Percentiles rank a stretch among this genome's conserved stretches.
These are phyloP conservation scores for Dromiciops gliroides DNA, from an alignment of 2,113 vertebrate genomes.

Conservation along the genomic window DNA sequence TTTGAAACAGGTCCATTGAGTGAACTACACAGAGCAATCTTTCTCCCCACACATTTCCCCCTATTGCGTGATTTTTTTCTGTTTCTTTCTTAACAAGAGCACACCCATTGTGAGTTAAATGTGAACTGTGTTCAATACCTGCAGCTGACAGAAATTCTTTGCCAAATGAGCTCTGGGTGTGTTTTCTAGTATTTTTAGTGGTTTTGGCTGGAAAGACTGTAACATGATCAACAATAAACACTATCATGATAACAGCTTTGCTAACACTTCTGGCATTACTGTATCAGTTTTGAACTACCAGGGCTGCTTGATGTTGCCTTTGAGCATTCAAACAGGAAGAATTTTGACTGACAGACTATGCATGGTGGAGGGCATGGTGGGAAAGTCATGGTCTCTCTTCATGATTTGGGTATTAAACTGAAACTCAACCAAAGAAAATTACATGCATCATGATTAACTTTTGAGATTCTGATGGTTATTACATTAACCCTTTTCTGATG, in stretches of 20 bases:
- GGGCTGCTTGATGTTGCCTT: conserved; percentile 82
- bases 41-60: background rate
- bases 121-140: conserved; percentile 54
- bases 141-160: conserved; percentile 41
- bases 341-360: conserved; percentile 71
- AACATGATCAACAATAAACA: conserved; percentile 79
- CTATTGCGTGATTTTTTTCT: conserved; percentile 56
- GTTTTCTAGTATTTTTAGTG: conserved; percentile 69
- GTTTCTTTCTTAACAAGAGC: conserved; percentile 49
- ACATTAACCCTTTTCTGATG: conserved; percentile 58
- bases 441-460: conserved; percentile 72
- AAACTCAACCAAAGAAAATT: conserved; percentile 70
- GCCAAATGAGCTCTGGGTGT: conserved; percentile 51
- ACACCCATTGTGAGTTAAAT: conserved; percentile 68
- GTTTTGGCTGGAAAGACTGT: conserved; percentile 73
- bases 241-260: conserved; percentile 80
- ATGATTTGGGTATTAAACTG: conserved; percentile 77
- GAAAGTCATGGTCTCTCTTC: conserved; percentile 66
- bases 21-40: conserved; percentile 45
- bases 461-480: conserved; percentile 35
- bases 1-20: conserved; percentile 68
- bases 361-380: conserved; percentile 62
- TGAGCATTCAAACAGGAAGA: conserved; percentile 74
- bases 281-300: conserved; percentile 82
- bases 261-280: conserved; percentile 73